These are phyloP conservation scores for Buceros bicornis DNA, from an alignment of 2,797 vertebrate species.

Conservation along the genomic window DNA sequence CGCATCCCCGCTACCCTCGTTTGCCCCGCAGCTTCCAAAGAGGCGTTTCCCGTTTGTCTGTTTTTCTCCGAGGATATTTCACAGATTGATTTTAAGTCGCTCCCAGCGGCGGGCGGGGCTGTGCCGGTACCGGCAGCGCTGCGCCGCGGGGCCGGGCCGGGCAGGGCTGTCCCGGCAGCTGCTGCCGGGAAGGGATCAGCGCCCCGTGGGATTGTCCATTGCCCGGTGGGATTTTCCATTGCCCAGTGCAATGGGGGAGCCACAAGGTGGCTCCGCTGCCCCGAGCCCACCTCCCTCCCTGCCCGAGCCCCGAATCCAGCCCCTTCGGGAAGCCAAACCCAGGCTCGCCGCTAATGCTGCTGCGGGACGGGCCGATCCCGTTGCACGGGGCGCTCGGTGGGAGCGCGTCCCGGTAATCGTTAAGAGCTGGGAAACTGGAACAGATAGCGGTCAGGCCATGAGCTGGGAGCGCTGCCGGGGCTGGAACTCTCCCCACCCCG, in stretches of 20 bases:
- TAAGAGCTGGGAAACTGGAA: background rate
- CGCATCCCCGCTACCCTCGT: background rate
- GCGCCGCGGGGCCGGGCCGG: background rate
- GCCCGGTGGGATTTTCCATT: background rate
- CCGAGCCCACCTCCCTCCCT: no score
- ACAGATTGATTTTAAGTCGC: background rate
- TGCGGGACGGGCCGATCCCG: background rate
- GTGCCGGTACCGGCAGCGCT: background rate
- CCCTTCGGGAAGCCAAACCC: fast-evolving
- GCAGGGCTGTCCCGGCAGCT: background rate
- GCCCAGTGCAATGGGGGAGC: no score
- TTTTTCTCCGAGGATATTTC: background rate
- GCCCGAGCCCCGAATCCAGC: background rate
- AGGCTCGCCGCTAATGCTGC: background rate
- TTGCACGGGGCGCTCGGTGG: no score
- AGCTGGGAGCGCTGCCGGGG: background rate
- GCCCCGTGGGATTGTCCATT: background rate
- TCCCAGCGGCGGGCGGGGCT: background rate
- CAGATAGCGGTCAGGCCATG: no score
- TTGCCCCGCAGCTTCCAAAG: background rate
- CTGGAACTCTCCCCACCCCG: no score
- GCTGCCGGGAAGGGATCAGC: background rate
- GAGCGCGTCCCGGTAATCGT: fast-evolving
- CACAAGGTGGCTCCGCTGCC: background rate
- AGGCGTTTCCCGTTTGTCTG: background rate